These are phyloP conservation scores for Porites divaricata DNA, from an alignment of 92 coral and sea anemone species.

Conservation along the genomic window DNA sequence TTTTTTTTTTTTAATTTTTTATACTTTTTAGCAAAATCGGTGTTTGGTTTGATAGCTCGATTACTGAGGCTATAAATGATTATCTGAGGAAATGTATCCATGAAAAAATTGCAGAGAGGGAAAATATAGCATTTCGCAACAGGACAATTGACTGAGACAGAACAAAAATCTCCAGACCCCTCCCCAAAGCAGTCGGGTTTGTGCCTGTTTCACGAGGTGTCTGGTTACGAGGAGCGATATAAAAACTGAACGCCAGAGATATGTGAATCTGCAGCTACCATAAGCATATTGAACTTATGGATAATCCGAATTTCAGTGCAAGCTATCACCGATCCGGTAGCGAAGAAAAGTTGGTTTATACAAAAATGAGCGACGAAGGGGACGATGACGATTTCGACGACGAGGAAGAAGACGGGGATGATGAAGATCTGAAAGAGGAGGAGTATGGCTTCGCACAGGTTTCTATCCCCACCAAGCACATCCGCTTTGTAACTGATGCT, in stretches of 20 bases:
- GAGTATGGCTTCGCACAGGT: constrained; percentile 73
- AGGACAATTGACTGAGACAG: no score
- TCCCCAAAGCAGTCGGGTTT: background rate
- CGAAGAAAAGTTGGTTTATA: constrained; percentile 74
- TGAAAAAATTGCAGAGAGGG: background rate
- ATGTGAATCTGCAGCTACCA: no score
- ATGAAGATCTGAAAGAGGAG: constrained; percentile 65
- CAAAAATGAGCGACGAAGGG: constrained; percentile 60
- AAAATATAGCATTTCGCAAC: background rate
- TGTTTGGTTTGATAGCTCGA: no score
- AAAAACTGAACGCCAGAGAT: background rate
- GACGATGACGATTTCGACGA: constrained; percentile 71
- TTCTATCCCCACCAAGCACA: constrained; percentile 69
- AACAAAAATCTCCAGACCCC: background rate
- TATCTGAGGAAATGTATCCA: background rate
- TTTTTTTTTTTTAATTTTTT: no score
- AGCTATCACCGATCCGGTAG: constrained; percentile 81
- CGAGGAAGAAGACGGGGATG: constrained; percentile 63
- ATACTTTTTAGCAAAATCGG: no score
- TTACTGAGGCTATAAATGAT: no score
- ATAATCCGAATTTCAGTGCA: constrained; percentile 64
- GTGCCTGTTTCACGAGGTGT: background rate
- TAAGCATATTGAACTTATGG: constrained; percentile 16
- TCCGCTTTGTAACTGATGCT: constrained; percentile 94
- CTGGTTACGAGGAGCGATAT: background rate